A percentile compares a stretch with the other conserved stretches of the same genome.
Conservation (phyloP, 1,140 invertebrate species). For the Formica exsecta region DNA sequence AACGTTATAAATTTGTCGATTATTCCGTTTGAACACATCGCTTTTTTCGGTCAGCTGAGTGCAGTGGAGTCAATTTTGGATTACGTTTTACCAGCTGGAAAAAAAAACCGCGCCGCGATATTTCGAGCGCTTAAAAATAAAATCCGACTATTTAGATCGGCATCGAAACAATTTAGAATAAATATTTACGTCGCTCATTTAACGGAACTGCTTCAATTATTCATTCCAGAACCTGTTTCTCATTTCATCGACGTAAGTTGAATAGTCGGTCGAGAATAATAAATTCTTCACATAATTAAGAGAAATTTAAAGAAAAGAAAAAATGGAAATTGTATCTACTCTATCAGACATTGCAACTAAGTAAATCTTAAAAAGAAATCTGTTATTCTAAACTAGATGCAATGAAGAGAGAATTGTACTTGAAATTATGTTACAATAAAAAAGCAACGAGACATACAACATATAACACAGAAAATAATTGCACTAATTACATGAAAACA, state of each 20-base stretch:
- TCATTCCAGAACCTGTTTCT: background rate
- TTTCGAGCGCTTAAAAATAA: background rate
- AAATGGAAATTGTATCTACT: background rate
- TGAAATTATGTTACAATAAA: conserved; percentile 3
- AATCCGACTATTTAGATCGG: background rate
- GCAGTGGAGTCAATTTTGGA: background rate
- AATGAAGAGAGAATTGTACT: background rate
- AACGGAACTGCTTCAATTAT: background rate
- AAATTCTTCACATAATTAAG: background rate
- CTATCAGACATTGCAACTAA: background rate
- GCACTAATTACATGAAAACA: background rate
- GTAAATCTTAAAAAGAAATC: background rate
- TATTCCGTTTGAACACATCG: background rate
- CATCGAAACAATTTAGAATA: background rate
- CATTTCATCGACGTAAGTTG: background rate
- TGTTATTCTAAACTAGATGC: background rate
- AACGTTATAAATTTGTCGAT: background rate
- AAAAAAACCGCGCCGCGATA: background rate
- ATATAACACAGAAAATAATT: background rate
- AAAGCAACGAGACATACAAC: background rate
- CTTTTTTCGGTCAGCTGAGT: background rate
- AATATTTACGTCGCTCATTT: conserved; percentile 7
- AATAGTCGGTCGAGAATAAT: background rate
- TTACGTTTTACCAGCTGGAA: background rate
- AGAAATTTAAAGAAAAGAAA: background rate